Percentiles rank a stretch among this genome's conserved stretches.
These are phyloP conservation scores for Sciurus carolinensis DNA, from an alignment of 2,797 vertebrate genomes.

Conservation along the genomic window DNA sequence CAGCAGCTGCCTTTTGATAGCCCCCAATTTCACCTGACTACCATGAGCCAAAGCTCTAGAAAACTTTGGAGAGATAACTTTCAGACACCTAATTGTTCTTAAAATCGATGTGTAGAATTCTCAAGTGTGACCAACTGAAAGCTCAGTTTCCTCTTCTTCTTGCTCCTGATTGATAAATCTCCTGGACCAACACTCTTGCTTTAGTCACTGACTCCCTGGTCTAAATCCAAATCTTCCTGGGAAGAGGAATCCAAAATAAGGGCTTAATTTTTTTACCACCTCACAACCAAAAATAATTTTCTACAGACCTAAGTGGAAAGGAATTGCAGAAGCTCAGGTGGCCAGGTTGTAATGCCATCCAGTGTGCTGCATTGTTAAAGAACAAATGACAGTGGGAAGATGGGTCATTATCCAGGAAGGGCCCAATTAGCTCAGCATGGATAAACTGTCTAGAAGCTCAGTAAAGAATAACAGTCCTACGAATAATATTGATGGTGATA, in stretches of 20 bases:
- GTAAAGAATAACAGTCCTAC: neutral
- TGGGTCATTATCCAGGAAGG: neutral
- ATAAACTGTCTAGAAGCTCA: neutral
- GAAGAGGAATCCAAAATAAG: neutral
- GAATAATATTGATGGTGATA: conserved; percentile 46
- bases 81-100: neutral
- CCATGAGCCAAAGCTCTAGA: neutral
- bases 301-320: neutral
- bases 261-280: neutral
- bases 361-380: neutral
- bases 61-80: neutral
- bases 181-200: neutral
- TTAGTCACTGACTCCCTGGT: neutral
- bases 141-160: neutral
- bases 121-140: neutral
- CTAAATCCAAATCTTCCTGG: conserved; percentile 5
- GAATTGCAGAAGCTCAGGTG: neutral
- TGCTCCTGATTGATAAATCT: neutral
- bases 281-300: neutral
- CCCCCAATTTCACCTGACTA: neutral
- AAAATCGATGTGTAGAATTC: neutral
- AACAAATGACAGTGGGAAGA: neutral
- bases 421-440: neutral
- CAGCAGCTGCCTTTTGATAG: neutral
- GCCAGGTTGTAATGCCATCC: neutral